These are phyloP conservation scores for Helobdella robusta DNA, from an alignment of 2,888 invertebrate species.

Conservation along the genomic window DNA sequence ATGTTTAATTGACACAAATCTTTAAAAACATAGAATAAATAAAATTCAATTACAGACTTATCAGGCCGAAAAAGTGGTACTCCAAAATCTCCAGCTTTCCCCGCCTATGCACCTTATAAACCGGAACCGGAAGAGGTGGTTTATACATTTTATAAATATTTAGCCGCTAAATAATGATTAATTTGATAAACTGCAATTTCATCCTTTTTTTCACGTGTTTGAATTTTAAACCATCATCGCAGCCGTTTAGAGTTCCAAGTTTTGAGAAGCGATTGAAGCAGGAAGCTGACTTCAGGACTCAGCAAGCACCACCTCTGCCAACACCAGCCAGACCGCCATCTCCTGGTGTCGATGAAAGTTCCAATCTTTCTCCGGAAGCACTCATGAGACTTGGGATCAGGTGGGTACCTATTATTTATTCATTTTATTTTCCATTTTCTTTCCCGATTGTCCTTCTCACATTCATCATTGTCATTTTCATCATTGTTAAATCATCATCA, in stretches of 20 bases:
- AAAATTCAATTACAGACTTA: too few relatives aligned
- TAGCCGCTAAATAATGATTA: background rate
- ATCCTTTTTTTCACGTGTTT: background rate
- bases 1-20: too few relatives aligned
- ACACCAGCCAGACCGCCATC: conserved; percentile 66
- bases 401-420: background rate
- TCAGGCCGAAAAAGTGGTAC: conserved; percentile 2
- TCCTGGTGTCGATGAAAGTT: conserved; percentile 57
- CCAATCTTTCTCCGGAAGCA: conserved; percentile 46
- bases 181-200: background rate
- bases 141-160: background rate
- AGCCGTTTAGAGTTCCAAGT: conserved; percentile 68
- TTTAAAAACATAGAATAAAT: too few relatives aligned
- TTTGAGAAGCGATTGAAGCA: conserved; percentile 85
- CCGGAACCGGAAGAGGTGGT: conserved; percentile 11
- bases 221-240: conserved; percentile 31
- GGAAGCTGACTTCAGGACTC: conserved; percentile 60
- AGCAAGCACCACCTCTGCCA: background rate
- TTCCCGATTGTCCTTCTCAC: background rate
- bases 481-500: background rate
- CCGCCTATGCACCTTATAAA: background rate
- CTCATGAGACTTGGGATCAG: conserved; percentile 41
- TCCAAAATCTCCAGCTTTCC: background rate
- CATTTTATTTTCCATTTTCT: background rate
- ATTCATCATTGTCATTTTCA: background rate